Base-by-base conservation (phyloP, 30 jellyfish, hydroid and myxozoan genomes). In the Nemopilema nomurai region DNA sequence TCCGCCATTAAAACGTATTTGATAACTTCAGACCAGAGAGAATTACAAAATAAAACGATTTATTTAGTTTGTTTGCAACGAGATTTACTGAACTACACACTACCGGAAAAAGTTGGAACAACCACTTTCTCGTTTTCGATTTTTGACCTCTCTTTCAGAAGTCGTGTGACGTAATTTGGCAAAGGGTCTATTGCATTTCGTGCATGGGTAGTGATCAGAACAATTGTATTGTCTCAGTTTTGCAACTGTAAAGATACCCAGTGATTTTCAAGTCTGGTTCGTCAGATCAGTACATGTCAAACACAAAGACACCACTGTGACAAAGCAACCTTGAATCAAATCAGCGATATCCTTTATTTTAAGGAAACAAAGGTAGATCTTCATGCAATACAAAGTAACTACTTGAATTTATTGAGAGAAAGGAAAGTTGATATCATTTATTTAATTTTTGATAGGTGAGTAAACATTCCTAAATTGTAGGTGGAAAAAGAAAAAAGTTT, bases 141-240 rank as follows among this genome's bases (percentile, higher is more conserved):
- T 41, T 41, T 41, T 41, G 57, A 13, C 57, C 57, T 41, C 57
- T 41, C 57, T 41, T 41, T 41, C 57, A 41, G 57, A 41, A 41
- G 57, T 41, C 57, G 57, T 41, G 57, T 41, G 57, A 41, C 57
- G 57, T 41, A 41, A 41, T 41, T 41, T 41, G 57, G 57, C 57
- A 41, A 41, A 41, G 57, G 57, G 57, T 41, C 57, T 41, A 41
- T 74, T 8, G 70, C 83, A 74, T 74, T 74, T 74, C 49, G 83
- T 74, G 83, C 50, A 74, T 74, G 70, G 83, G 22, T 41, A 22
- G 83, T 74, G 3, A 31, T 74, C 25, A 74, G 83, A 74, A 70
- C 31, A 17, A 30, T 74, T 7, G 13, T 74, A 28, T 41, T 74
- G 30, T 64, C 18, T 8, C 49, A 74, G 49, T 49, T 74, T 74